phyloP scores from a whole-genome alignment of 2,797 vertebrate species.

The Loris lydekkerianus region DNA sequence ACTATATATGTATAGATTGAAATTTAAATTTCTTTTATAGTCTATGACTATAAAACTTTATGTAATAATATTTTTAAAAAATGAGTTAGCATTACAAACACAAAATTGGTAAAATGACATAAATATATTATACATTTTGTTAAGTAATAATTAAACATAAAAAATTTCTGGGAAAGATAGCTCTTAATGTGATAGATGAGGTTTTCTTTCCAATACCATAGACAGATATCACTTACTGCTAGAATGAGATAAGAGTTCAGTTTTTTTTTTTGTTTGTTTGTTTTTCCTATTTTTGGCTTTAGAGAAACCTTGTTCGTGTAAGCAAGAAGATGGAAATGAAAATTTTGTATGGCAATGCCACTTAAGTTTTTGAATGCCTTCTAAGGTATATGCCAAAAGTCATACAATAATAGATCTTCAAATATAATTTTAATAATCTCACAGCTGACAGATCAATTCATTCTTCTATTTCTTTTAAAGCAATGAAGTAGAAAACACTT shows the following conservation, averaged over 20 bases:
- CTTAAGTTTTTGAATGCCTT: slow-evolving; percentile 65
- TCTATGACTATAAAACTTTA: slow-evolving; percentile 44
- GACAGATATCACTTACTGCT: slow-evolving; percentile 57
- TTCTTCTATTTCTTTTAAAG: slow-evolving; percentile 73
- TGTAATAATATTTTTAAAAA: slow-evolving; percentile 67
- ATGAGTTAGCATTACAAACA: slow-evolving; percentile 64
- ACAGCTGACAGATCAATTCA: slow-evolving; percentile 78
- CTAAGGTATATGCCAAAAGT: slow-evolving; percentile 66
- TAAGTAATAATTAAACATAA: slow-evolving; percentile 75
- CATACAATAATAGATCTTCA: slow-evolving; percentile 68
- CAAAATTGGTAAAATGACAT: slow-evolving; percentile 65
- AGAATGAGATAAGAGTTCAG: slow-evolving; percentile 9
- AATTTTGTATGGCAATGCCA: slow-evolving; percentile 44
- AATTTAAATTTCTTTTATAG: slow-evolving; percentile 67
- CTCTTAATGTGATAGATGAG: slow-evolving; percentile 1
- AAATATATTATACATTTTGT: slow-evolving; percentile 37
- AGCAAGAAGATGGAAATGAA: slow-evolving; percentile 50
- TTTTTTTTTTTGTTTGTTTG: not conserved
- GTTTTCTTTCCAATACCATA: not conserved
- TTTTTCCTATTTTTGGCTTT: slow-evolving; percentile 55
- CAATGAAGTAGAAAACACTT: slow-evolving; percentile 67
- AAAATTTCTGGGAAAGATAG: slow-evolving; percentile 54
- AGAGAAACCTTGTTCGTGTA: slow-evolving; percentile 57
- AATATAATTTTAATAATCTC: slow-evolving; percentile 77
- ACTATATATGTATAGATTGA: not conserved